These are phyloP conservation scores for Dasysyrphus tricinctus DNA, from an alignment of 2,888 invertebrate genomes.

Conservation along the genomic window DNA sequence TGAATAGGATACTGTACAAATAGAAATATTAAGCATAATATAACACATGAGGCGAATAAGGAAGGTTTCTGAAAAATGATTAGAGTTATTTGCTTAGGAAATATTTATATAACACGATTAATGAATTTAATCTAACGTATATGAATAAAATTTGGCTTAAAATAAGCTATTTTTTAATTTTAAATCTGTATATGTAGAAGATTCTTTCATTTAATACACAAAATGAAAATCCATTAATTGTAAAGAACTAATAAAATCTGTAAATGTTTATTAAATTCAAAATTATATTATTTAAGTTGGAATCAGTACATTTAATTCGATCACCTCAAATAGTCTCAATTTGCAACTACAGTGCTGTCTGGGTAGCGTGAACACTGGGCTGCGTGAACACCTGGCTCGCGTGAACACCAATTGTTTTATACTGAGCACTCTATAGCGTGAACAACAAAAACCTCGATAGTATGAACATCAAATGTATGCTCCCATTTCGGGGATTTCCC, in stretches of 20 bases:
- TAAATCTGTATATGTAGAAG: neutral
- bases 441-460: too few species aligned
- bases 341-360: too few species aligned
- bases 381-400: too few species aligned
- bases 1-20: slow-evolving; percentile 4
- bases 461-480: too few species aligned
- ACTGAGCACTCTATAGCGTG: too few species aligned
- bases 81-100: neutral
- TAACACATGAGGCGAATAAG: slow-evolving; percentile 19
- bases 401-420: too few species aligned
- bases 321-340: too few species aligned
- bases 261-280: neutral
- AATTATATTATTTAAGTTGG: too few species aligned
- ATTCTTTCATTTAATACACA: neutral
- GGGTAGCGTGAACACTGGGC: too few species aligned
- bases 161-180: neutral
- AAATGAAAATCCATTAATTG: neutral
- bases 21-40: slow-evolving; percentile 17
- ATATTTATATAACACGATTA: neutral
- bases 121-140: slow-evolving; percentile 2
- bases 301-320: too few species aligned
- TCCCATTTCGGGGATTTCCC: too few species aligned
- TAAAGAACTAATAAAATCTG: neutral
- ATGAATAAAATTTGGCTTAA: neutral
- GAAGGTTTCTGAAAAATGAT: slow-evolving; percentile 10